These are phyloP conservation scores for Bombylius discolor DNA, from an alignment of 2,888 invertebrate genomes.

Conservation along the genomic window DNA sequence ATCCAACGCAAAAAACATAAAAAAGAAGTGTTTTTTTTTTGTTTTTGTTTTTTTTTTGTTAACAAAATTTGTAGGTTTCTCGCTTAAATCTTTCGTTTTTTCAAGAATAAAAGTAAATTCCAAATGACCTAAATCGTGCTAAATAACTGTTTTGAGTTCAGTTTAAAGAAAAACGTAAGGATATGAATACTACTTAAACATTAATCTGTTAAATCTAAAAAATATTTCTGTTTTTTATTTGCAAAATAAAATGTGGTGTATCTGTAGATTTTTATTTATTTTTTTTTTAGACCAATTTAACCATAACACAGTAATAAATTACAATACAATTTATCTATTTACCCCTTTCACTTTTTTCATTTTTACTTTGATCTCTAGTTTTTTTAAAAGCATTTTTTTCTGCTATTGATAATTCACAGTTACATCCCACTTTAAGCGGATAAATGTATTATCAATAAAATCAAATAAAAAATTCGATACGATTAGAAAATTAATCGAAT, in stretches of 20 bases:
- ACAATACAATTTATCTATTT: no score
- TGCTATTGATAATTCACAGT: background rate
- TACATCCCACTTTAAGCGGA: background rate
- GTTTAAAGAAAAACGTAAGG: no score
- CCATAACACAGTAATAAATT: background rate
- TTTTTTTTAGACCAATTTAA: background rate
- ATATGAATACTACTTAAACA: no score
- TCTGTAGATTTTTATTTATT: background rate
- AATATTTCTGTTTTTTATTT: no score
- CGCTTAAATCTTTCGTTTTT: background rate
- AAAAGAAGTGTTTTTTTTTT: background rate
- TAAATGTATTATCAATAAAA: background rate
- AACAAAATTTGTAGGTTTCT: background rate
- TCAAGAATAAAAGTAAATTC: no score
- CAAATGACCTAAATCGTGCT: no score
- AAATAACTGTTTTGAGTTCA: no score
- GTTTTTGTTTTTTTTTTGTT: no score
- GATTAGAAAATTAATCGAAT: constrained; percentile 10
- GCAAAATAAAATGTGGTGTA: no score
- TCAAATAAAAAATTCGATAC: constrained; percentile 12
- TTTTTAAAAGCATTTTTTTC: no score
- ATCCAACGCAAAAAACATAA: background rate
- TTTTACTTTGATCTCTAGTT: no score
- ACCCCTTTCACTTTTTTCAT: background rate
- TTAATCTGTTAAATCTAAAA: no score